Base-by-base conservation (phyloP, 2,888 invertebrate species). In the Conus canariensis region DNA sequence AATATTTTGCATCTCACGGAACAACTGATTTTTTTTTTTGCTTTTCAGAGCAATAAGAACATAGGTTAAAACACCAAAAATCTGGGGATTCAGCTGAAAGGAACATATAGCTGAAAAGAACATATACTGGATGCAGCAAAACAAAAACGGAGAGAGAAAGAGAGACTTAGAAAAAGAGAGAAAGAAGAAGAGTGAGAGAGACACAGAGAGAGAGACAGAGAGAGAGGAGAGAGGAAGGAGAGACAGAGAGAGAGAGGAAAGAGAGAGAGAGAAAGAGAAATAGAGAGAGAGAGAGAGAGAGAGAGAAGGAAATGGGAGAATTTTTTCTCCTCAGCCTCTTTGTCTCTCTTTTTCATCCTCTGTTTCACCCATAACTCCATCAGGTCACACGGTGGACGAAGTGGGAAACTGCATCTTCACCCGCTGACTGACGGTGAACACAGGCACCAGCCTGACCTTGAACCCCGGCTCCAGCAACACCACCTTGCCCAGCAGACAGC, bases 381-480 rank as follows among this genome's bases (percentile, higher is more conserved):
- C 16, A 22, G 8, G 19, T 70, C 77, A 89, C 64, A 91, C 90
- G 45, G 86, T 83, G 58, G 91, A 91, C 9, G 86, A 88, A 3
- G 87, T 22, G 6, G 89, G 95, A 87, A 96, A 95, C 90, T 95
- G 94, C 92, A 96, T 93, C 92, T 95, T 95, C 10, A 96, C 95
- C 86, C 95, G 92, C 88, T 95, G 95, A 91, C 95, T 96, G 64
- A 96, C 95, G 67, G 95, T 95, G 91, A 96, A 96, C 64, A 95
- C 95, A 64, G 96, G 95, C 91, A 93, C 93, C 30, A 90, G 70
- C 85, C 83, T 90, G 77, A 87, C 56, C 83, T 74, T 88, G 82
- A 80, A 77, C 19, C 77, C 67, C 25, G 77, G 80, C 90, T 95
- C 94, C 19, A 90, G 91, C 59, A 95, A 89, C 58, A 95, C 92